Evolutionary conservation across 2,113 vertebrate species (phyloP).

Genomic region (Osmerus mordax): DNA sequence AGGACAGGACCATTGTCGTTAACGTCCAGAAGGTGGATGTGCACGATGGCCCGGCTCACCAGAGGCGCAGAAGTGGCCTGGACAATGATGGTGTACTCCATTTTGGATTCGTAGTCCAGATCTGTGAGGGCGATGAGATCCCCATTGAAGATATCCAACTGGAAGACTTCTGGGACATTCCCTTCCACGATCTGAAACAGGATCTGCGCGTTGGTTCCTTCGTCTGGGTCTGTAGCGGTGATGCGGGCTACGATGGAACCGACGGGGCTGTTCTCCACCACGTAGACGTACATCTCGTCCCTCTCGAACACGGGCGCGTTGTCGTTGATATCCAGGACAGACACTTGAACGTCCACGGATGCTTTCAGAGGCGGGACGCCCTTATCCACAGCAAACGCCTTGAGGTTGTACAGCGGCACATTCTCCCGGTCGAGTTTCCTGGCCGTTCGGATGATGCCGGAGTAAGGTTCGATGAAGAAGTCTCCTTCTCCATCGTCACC

Average conservation of each 20-base stretch:
- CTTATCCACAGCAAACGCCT: slow-evolving; percentile 80
- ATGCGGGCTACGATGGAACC: slow-evolving; percentile 82
- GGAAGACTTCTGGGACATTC: slow-evolving; percentile 84
- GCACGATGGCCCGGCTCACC: slow-evolving; percentile 82
- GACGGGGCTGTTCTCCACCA: slow-evolving; percentile 83
- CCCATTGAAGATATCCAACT: slow-evolving; percentile 83
- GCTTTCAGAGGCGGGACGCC: slow-evolving; percentile 79
- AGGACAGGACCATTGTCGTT: slow-evolving; percentile 82
- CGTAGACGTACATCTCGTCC: slow-evolving; percentile 81
- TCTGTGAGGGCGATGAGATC: slow-evolving; percentile 82
- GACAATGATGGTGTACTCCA: slow-evolving; percentile 81
- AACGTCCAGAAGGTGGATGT: slow-evolving; percentile 78
- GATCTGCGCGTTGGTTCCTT: slow-evolving; percentile 85
- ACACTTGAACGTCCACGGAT: slow-evolving; percentile 78
- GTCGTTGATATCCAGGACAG: slow-evolving; percentile 83
- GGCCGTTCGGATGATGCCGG: slow-evolving; percentile 83
- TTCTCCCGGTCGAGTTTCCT: slow-evolving; percentile 84
- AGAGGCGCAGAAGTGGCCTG: slow-evolving; percentile 86
- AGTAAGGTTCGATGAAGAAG: slow-evolving; percentile 85
- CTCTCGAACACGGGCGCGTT: slow-evolving; percentile 84
- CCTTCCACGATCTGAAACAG: slow-evolving; percentile 89
- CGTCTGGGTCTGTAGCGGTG: slow-evolving; percentile 78
- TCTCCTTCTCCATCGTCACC: slow-evolving; percentile 84
- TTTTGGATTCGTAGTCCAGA: slow-evolving; percentile 80
- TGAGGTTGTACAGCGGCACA: slow-evolving; percentile 76